Conservation (phyloP, 2,888 invertebrate genomes). For the Poecilus cupreus region DNA sequence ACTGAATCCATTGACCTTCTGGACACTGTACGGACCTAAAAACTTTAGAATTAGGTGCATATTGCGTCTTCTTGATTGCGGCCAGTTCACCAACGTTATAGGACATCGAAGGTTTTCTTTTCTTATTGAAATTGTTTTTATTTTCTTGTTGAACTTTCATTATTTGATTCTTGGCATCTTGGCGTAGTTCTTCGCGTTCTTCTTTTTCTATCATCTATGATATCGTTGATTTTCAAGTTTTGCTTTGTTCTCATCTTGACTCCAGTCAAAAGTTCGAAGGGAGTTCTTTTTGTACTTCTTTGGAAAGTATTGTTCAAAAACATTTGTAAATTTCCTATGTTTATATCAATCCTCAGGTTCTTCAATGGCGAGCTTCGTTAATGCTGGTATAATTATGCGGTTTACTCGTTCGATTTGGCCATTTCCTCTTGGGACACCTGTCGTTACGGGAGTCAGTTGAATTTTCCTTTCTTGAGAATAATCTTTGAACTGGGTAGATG, state of each 20-base stretch:
- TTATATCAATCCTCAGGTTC: conserved; percentile 57
- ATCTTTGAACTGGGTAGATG: conserved; percentile 56
- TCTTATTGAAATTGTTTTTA: conserved; percentile 52
- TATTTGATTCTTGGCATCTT: conserved; percentile 58
- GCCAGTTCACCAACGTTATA: conserved; percentile 64
- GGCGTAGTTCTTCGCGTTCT: conserved; percentile 52
- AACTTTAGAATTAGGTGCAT: conserved; percentile 66
- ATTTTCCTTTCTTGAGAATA: conserved; percentile 56
- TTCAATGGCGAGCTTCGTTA: conserved; percentile 55
- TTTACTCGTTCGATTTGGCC: conserved; percentile 59
- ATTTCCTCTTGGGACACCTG: conserved; percentile 17
- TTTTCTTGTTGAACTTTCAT: conserved; percentile 60
- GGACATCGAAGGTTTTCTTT: conserved; percentile 56
- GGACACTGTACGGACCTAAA: conserved; percentile 66
- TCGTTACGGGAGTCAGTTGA: conserved; percentile 40
- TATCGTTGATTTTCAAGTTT: conserved; percentile 53
- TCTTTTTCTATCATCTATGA: conserved; percentile 61
- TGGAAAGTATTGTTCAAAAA: conserved; percentile 58
- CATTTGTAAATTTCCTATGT: conserved; percentile 37
- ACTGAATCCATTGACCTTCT: conserved; percentile 63
- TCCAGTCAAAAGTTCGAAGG: conserved; percentile 58
- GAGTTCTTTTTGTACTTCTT: conserved; percentile 53
- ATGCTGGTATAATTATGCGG: conserved; percentile 58
- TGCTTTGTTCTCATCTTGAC: conserved; percentile 58
- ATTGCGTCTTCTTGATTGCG: conserved; percentile 67